phyloP scores from a whole-genome alignment of 2,113 vertebrate species.

The Acinonyx jubatus region DNA sequence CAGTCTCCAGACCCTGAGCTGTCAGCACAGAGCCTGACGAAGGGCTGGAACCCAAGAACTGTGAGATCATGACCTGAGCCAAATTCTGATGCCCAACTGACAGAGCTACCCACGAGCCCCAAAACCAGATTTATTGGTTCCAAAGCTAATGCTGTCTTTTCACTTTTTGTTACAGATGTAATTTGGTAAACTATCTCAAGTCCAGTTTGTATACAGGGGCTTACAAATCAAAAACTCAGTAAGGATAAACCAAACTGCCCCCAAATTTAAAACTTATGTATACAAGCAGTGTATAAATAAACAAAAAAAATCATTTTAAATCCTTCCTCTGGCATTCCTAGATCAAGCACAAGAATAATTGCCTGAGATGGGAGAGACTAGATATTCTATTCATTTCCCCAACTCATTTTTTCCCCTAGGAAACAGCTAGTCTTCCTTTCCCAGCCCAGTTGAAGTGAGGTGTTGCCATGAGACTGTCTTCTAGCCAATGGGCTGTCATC shows the following conservation, averaged over 20 bases:
- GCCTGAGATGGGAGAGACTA: background rate
- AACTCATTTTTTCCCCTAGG: background rate
- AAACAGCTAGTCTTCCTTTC: background rate
- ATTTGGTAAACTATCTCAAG: background rate
- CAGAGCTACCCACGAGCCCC: too few relatives aligned
- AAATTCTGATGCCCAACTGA: too few relatives aligned
- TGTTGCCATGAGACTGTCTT: background rate
- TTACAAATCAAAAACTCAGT: background rate
- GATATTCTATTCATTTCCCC: rapidly evolving
- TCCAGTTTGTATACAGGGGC: background rate
- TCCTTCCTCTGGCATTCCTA: background rate
- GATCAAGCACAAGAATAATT: background rate
- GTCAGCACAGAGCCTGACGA: too few relatives aligned
- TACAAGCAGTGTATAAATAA: background rate
- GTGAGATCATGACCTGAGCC: too few relatives aligned
- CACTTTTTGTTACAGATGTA: background rate
- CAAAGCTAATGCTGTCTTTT: background rate
- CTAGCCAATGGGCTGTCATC: background rate
- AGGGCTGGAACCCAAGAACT: too few relatives aligned
- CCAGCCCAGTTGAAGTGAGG: background rate
- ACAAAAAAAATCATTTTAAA: background rate
- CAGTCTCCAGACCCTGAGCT: too few relatives aligned
- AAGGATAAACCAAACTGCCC: background rate
- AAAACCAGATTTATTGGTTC: background rate
- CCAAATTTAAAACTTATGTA: background rate